phyloP scores from a whole-genome alignment of 2,113 vertebrate species.

The Hippotragus niger region DNA sequence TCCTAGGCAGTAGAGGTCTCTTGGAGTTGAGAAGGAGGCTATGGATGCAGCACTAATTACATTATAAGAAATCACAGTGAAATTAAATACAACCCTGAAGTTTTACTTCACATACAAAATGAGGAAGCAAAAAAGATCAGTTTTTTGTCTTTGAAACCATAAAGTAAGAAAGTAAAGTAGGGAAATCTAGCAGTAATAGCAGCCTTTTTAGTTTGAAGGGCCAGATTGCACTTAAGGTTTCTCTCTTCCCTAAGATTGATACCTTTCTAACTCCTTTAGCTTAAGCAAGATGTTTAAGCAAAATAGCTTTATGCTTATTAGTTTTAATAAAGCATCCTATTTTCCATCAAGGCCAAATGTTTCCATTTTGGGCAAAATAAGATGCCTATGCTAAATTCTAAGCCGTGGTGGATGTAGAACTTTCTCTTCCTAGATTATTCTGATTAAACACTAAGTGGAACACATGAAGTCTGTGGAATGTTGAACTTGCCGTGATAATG shows the following conservation, averaged over 20 bases:
- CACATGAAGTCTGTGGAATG: neutral
- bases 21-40: neutral
- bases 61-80: neutral
- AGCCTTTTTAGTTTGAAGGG: neutral
- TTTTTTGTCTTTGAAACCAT: neutral
- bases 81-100: neutral
- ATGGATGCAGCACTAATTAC: neutral
- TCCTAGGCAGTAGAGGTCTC: neutral
- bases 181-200: neutral
- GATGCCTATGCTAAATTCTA: conserved; percentile 16
- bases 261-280: neutral
- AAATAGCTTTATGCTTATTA: neutral
- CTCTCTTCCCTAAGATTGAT: neutral
- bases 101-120: neutral
- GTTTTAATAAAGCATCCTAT: neutral
- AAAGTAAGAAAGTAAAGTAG: neutral
- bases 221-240: neutral
- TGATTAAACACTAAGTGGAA: neutral
- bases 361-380: neutral
- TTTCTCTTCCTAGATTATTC: neutral
- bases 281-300: neutral
- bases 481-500: neutral
- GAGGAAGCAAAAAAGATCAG: neutral
- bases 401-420: neutral
- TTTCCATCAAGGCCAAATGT: neutral